Evolutionary conservation across 35 echinoderm and acorn worm genomes (phyloP).

Genomic region (Hemicentrotus pulcherrimus): DNA sequence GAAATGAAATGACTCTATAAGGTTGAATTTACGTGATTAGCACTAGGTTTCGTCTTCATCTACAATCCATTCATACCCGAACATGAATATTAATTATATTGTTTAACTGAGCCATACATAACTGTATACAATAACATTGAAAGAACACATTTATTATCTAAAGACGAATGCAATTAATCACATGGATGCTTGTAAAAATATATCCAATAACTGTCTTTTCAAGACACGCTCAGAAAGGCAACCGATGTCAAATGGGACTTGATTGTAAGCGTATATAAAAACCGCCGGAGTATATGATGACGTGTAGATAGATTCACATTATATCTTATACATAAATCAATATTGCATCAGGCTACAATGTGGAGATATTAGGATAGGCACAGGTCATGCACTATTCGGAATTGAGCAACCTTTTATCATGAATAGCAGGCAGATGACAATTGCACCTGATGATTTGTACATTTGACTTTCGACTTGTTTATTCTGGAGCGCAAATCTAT

Average conservation of each 20-base stretch:
- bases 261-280: background rate
- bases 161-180: too few relatives aligned
- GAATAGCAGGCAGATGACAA: background rate
- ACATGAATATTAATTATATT: too few relatives aligned
- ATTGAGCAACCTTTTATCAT: background rate
- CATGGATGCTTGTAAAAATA: too few relatives aligned
- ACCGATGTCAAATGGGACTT: background rate
- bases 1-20: too few relatives aligned
- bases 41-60: too few relatives aligned
- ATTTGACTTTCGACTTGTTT: background rate
- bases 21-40: too few relatives aligned
- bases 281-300: background rate
- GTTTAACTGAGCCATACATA: too few relatives aligned
- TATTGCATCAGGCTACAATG: background rate
- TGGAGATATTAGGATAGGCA: background rate
- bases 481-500: background rate
- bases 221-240: background rate
- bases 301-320: background rate
- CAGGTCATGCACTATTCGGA: background rate
- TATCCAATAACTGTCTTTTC: background rate
- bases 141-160: too few relatives aligned
- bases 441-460: background rate
- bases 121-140: too few relatives aligned
- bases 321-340: background rate
- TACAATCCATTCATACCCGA: too few relatives aligned